Evolutionary conservation across 2,797 vertebrate genomes (phyloP).

Genomic region (Chelonia mydas): DNA sequence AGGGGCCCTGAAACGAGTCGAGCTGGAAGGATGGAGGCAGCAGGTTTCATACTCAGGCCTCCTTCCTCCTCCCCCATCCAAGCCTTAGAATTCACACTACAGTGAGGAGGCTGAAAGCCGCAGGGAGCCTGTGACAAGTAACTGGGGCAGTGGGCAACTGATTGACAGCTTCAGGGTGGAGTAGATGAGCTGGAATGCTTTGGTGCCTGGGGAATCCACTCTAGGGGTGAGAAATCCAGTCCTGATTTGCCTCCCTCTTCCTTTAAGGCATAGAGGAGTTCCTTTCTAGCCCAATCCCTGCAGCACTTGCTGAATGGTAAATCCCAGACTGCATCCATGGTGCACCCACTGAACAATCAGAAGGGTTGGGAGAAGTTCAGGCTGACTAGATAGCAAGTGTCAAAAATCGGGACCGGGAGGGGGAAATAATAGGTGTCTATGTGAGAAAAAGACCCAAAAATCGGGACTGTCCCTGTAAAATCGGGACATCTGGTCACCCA

Average conservation of each 20-base stretch:
- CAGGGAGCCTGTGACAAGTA: neutral
- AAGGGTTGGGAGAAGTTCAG: neutral
- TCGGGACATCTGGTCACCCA: no score
- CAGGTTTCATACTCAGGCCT: fast-evolving
- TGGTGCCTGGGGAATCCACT: neutral
- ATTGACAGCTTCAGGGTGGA: neutral
- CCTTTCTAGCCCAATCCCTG: neutral
- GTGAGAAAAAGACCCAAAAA: no score
- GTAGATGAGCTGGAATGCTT: neutral
- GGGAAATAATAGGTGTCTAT: no score
- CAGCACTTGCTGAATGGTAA: neutral
- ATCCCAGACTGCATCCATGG: neutral
- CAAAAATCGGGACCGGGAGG: no score
- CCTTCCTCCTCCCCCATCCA: neutral
- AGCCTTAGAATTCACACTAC: neutral
- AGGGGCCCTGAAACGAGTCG: neutral
- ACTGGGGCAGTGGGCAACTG: neutral
- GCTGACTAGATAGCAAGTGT: no score
- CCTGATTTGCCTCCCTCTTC: neutral
- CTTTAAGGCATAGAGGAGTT: neutral
- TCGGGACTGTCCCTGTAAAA: no score
- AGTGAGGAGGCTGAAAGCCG: neutral
- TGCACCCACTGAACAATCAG: neutral
- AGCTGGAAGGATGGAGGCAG: neutral
- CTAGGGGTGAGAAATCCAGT: neutral